Conservation (phyloP, 2,888 invertebrate genomes). For the Papilio demoleus region DNA sequence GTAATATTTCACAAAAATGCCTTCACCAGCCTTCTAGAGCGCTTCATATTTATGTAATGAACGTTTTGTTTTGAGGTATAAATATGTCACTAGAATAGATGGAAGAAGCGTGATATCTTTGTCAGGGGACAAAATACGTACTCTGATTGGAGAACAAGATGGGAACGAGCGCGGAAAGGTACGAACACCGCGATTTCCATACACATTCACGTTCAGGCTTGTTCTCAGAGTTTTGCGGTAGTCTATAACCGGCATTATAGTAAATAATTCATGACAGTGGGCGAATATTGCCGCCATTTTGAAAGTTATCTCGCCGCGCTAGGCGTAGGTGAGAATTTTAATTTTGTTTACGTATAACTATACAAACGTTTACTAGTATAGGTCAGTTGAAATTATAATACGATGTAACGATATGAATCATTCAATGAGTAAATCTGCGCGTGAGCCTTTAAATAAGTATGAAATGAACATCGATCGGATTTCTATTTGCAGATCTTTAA, state of each 20-base stretch:
- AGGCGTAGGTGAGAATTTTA: slow-evolving; percentile 71
- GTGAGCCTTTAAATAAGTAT: background rate
- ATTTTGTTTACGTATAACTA: slow-evolving; percentile 53
- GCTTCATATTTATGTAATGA: no score
- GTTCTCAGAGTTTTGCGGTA: no score
- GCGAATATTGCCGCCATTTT: slow-evolving; percentile 73
- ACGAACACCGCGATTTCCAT: no score
- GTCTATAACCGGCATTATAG: slow-evolving; percentile 18
- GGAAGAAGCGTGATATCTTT: no score
- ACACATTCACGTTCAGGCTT: no score
- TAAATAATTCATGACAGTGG: slow-evolving; percentile 60
- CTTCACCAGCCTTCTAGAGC: no score
- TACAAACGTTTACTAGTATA: slow-evolving; percentile 1
- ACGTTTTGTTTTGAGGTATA: no score
- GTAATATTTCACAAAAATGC: no score
- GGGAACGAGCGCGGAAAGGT: no score
- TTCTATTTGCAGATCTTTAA: background rate
- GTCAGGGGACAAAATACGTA: no score
- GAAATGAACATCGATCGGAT: background rate
- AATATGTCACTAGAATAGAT: no score
- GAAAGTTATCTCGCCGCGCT: slow-evolving; percentile 60
- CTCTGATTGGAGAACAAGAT: no score
- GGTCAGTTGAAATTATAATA: slow-evolving; percentile 4
- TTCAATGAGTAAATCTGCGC: background rate
- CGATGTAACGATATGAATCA: slow-evolving; percentile 1